phyloP scores from a whole-genome alignment of 2,797 vertebrate species.

The Lagodon rhomboides region DNA sequence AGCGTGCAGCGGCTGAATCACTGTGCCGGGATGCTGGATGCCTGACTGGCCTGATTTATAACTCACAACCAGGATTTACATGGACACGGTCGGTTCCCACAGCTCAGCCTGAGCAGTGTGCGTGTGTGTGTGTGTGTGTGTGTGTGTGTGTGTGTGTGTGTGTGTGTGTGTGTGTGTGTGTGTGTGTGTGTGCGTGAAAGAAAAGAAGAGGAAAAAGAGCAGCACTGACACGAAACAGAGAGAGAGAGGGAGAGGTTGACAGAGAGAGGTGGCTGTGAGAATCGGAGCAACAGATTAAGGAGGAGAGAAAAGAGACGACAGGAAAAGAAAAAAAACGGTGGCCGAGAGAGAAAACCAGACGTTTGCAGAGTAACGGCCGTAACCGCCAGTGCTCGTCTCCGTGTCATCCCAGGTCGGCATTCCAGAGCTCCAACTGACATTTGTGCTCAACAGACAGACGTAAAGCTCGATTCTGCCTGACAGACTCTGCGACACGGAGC shows the following conservation, averaged over 20 bases:
- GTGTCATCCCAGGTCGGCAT: slow-evolving; percentile 28
- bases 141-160: no score
- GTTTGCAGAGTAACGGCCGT: slow-evolving; percentile 30
- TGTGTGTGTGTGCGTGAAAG: slow-evolving; percentile 11
- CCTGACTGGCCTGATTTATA: slow-evolving; percentile 58
- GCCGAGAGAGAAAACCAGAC: slow-evolving; percentile 32
- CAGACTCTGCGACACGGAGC: background rate
- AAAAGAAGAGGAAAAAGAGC: background rate
- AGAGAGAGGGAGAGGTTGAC: slow-evolving; percentile 1
- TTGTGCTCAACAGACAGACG: slow-evolving; percentile 37
- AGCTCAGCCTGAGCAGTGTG: background rate
- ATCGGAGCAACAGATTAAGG: slow-evolving; percentile 8
- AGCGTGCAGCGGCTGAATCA: slow-evolving; percentile 38
- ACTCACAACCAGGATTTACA: slow-evolving; percentile 46
- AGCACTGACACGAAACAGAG: slow-evolving; percentile 48
- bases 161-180: no score
- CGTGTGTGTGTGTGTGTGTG: slow-evolving; percentile 9
- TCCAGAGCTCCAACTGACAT: slow-evolving; percentile 17
- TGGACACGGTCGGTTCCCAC: slow-evolving; percentile 60
- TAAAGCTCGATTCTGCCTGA: background rate
- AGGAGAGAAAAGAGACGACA: background rate
- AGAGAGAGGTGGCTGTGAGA: no score
- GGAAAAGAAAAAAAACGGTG: background rate
- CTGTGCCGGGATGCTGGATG: slow-evolving; percentile 34
- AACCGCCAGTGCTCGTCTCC: slow-evolving; percentile 27